These are phyloP conservation scores for Melinaea marsaeus DNA, from an alignment of 2,888 invertebrate genomes.

Conservation along the genomic window DNA sequence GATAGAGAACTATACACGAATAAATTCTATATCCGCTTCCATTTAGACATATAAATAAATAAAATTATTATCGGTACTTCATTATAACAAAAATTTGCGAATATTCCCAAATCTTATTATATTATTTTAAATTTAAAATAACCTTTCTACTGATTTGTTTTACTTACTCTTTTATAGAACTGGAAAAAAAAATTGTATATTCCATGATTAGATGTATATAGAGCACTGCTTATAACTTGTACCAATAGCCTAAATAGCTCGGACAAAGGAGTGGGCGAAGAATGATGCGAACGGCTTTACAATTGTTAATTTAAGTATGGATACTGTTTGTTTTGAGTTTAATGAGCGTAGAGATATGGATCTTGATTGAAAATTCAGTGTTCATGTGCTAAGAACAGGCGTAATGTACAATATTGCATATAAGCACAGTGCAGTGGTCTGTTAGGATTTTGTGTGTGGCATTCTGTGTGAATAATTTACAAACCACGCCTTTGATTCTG, in stretches of 20 bases:
- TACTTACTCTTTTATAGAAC: not conserved
- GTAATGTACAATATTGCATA: slow-evolving; percentile 18
- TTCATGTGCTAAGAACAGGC: slow-evolving; percentile 14
- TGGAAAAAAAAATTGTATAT: not conserved
- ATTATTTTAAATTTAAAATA: no score
- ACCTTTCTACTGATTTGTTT: no score
- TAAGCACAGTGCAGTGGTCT: not conserved
- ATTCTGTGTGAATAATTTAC: no score
- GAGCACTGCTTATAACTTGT: slow-evolving; percentile 35
- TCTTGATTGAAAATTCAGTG: slow-evolving; percentile 43
- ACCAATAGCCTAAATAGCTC: slow-evolving; percentile 48
- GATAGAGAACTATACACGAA: no score
- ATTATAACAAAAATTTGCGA: no score
- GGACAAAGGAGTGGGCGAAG: slow-evolving; percentile 72
- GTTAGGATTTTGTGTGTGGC: no score
- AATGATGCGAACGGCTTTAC: slow-evolving; percentile 66
- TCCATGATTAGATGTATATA: not conserved
- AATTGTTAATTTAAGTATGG: slow-evolving; percentile 68
- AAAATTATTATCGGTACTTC: no score
- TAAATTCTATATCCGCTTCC: no score
- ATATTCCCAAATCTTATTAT: no score
- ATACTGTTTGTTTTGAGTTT: slow-evolving; percentile 48
- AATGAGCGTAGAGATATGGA: slow-evolving; percentile 59
- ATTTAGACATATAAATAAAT: no score
- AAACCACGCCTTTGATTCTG: no score